Conservation (phyloP, 2,113 vertebrate genomes). For the Pyrgilauda ruficollis region DNA sequence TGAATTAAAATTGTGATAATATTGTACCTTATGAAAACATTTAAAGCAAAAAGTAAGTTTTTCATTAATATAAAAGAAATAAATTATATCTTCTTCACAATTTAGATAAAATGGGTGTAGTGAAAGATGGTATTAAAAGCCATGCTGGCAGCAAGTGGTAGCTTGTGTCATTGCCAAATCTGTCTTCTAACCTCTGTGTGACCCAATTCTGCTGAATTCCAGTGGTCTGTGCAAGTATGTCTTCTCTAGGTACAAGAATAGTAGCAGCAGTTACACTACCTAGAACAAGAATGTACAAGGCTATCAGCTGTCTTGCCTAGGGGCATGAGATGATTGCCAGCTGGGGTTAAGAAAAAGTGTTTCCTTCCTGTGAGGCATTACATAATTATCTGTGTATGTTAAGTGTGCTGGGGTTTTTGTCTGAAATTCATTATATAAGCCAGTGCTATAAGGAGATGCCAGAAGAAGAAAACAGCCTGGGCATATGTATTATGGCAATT, state of each 20-base stretch:
- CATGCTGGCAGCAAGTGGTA: neutral
- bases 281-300: conserved; percentile 18
- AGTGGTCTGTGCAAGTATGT: neutral
- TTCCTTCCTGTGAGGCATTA: conserved; percentile 40
- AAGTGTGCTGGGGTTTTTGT: neutral
- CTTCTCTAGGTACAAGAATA: conserved; percentile 37
- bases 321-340: neutral
- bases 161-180: neutral
- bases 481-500: neutral
- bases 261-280: conserved; percentile 17
- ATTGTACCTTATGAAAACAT: neutral
- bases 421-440: conserved; percentile 24
- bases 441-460: neutral
- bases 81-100: neutral
- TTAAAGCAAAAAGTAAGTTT: neutral
- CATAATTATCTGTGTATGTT: neutral
- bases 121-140: neutral
- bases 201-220: conserved; percentile 31
- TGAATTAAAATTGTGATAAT: neutral
- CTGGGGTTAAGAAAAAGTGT: neutral
- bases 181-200: conserved; percentile 12
- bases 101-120: neutral
- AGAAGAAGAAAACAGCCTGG: neutral
- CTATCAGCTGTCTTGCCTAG: conserved; percentile 40
- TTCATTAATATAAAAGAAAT: neutral